phyloP scores from a whole-genome alignment of 2,888 invertebrate species.

The Fragum fragum region DNA sequence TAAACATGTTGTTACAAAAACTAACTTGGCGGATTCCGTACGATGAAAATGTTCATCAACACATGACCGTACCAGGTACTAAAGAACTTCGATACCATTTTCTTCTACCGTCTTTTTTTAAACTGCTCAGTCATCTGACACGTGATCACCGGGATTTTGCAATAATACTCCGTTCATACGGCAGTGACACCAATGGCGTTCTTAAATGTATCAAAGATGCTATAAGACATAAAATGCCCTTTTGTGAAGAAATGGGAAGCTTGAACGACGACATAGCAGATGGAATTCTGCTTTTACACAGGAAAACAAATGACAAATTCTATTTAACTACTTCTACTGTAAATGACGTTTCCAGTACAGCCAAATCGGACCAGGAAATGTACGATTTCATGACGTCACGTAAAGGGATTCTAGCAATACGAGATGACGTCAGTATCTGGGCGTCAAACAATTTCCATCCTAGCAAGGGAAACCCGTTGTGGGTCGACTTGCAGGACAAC shows the following conservation, averaged over 20 bases:
- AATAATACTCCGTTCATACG: conserved; percentile 57
- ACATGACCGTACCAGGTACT: conserved; percentile 56
- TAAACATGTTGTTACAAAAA: conserved; percentile 48
- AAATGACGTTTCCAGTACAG: background rate
- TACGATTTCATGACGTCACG: conserved; percentile 42
- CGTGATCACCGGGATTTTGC: conserved; percentile 48
- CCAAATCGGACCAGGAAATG: conserved; percentile 59
- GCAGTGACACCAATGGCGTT: conserved; percentile 56
- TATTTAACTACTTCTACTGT: conserved; percentile 3
- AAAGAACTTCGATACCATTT: conserved; percentile 53
- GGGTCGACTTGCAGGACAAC: conserved; percentile 50
- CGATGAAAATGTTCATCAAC: conserved; percentile 49
- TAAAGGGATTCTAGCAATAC: conserved; percentile 51
- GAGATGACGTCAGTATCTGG: conserved; percentile 56
- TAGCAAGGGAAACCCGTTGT: conserved; percentile 57
- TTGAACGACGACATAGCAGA: conserved; percentile 28
- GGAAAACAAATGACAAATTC: conserved; percentile 30
- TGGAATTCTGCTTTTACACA: conserved; percentile 20
- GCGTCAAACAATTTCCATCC: conserved; percentile 56
- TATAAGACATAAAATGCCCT: conserved; percentile 34
- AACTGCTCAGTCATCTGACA: conserved; percentile 44
- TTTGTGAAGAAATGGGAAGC: conserved; percentile 34
- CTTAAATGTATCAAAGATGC: conserved; percentile 50
- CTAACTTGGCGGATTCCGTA: conserved; percentile 58
- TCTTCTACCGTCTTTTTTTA: conserved; percentile 59